Base-by-base conservation (phyloP, 2,888 invertebrate genomes). In the Acanthosoma haemorrhoidale region DNA sequence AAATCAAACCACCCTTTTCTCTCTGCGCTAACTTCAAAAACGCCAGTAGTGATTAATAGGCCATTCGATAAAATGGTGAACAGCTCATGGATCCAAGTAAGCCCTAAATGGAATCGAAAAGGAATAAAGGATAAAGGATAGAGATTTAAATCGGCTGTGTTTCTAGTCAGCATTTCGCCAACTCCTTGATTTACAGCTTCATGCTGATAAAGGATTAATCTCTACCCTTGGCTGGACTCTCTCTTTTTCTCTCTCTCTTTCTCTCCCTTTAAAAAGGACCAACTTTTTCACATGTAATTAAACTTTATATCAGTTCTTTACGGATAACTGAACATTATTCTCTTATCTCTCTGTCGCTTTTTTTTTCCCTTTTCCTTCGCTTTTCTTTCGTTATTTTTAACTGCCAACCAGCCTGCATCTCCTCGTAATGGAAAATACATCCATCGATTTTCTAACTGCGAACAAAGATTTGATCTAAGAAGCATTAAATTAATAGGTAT, bases 221-320 rank as follows among this genome's bases (percentile, higher is more conserved):
- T 51, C 51, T 3, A n/a, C 51, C 25, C 51, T 51, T 29, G 25
- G 51, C 25, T 51, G 25, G 51, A 6, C 29, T 4, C 6, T 51
- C 51, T 51, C 51, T 51, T 51, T n/a, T n/a, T n/a, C n/a, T n/a
- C n/a, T n/a, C n/a, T n/a, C n/a, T n/a, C n/a, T n/a, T n/a, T n/a
- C n/a, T n/a, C n/a, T n/a, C n/a, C n/a, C n/a, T n/a, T 51, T 51
- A 25, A 51, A 51, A 51, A 25, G 25, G 51, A 5, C 25, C n/a
- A 25, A 51, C 25, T 25, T 51, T 51, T 43, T 25, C 25, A 51
- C 51, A 51, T 51, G 51, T 51, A 51, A 51, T 51, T 51, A 51
- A 51, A 51, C 51, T 51, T 51, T 51, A 51, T 51, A 51, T 51
- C 51, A 51, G 51, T n/a, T 6, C 51, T 51, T 51, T 51, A 51